Conservation (phyloP, 2,113 vertebrate species). For the Pachyramphus minor region DNA sequence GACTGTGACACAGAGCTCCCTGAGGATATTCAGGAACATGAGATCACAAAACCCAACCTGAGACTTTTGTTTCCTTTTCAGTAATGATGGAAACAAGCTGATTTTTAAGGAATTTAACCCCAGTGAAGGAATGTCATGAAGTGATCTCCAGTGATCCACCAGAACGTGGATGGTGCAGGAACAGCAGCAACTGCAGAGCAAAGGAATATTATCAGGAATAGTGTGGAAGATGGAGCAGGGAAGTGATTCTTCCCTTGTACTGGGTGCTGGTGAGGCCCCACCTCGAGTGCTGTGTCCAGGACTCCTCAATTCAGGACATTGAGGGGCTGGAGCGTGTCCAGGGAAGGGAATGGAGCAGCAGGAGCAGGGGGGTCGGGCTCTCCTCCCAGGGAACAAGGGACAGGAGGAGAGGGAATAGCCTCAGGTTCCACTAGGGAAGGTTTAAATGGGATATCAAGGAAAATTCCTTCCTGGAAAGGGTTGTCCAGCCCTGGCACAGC, state of each 20-base stretch:
- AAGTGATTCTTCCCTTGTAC: too few relatives aligned
- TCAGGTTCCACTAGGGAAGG: not conserved
- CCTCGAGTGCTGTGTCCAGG: too few relatives aligned
- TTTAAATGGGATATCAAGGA: not conserved
- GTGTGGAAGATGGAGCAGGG: not conserved
- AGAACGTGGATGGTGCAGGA: fast-evolving
- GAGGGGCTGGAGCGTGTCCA: not conserved
- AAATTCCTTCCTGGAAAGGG: not conserved
- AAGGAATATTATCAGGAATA: not conserved
- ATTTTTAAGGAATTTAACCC: fast-evolving
- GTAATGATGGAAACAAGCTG: fast-evolving
- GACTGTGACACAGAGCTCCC: not conserved
- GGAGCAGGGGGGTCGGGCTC: not conserved
- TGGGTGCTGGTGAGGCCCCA: not conserved
- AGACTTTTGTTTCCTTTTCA: not conserved
- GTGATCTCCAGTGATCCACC: not conserved
- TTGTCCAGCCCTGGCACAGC: not conserved
- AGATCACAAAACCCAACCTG: fast-evolving
- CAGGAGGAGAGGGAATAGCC: not conserved
- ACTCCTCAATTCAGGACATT: too few relatives aligned
- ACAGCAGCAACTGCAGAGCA: not conserved
- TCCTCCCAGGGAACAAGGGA: not conserved
- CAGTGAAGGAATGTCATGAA: fast-evolving
- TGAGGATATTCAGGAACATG: fast-evolving
- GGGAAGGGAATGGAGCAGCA: not conserved